Evolutionary conservation across 2,113 vertebrate genomes (phyloP).

Genomic region (Periophthalmodon schlosseri): DNA sequence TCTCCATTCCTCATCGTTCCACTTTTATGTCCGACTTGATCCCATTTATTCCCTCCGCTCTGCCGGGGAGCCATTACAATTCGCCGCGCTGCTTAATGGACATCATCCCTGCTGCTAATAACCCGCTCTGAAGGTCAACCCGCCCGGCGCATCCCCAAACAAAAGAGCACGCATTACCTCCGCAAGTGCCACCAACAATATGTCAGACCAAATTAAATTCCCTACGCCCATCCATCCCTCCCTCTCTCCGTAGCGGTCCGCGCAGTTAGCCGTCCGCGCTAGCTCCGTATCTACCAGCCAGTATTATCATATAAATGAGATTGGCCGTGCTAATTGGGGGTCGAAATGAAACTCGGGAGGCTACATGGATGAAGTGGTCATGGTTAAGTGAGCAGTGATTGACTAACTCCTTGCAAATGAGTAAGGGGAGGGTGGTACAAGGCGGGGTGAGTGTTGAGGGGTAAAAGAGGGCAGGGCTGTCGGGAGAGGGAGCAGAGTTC

Average conservation of each 20-base stretch:
- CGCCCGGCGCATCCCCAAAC: conserved; percentile 29
- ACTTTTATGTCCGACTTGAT: conserved; percentile 1
- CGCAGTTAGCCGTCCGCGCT: conserved; percentile 43
- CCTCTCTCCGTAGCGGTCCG: conserved; percentile 40
- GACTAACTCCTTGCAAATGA: conserved; percentile 13
- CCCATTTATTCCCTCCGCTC: background rate
- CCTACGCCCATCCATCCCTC: conserved; percentile 28
- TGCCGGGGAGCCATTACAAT: background rate
- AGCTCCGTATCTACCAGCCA: conserved; percentile 45
- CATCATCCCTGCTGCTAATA: conserved; percentile 37
- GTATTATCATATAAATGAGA: conserved; percentile 84
- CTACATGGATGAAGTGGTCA: conserved; percentile 36
- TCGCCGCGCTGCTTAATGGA: conserved; percentile 9
- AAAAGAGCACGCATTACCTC: conserved; percentile 47
- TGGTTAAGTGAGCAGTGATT: conserved; percentile 17
- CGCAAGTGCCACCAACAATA: conserved; percentile 49
- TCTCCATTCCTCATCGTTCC: background rate
- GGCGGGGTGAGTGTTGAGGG: too few relatives aligned
- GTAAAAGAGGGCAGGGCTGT: too few relatives aligned
- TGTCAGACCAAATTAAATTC: conserved; percentile 39
- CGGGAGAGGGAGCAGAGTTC: too few relatives aligned
- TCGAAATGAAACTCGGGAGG: conserved; percentile 61
- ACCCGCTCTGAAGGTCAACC: conserved; percentile 48
- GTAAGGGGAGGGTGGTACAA: too few relatives aligned
- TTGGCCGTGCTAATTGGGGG: conserved; percentile 72